Base-by-base conservation (phyloP, 2,797 vertebrate species). In the Cirrhinus molitorella region DNA sequence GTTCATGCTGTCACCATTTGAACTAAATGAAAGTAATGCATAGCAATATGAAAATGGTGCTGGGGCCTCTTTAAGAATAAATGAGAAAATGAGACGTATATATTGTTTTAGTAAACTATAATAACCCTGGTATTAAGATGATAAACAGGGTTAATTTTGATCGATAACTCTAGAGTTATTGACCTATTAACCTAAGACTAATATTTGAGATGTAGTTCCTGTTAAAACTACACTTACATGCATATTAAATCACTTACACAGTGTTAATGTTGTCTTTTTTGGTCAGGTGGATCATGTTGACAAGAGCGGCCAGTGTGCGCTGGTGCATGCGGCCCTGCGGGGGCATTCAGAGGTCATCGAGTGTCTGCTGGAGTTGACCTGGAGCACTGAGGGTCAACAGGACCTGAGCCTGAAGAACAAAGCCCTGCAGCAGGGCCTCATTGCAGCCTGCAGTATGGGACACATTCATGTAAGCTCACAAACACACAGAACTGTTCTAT, bases 381-480 rank as follows among this genome's bases (percentile, higher is more conserved):
- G 98, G 98, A 91, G 88, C 1, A 21, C 79, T 4, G 93, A 94
- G 17, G 92, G 91, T 72, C 93, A 88, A 74, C 96, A 95, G 81
- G 94, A 95, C 75, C 76, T 90, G 0, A 88, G 93, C 85, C 92
- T 94, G 88, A 98, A 97, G 94, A 94, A 91, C 91, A 97, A 97
- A 83, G 96, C 95, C 2, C 93, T 99, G 85, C 98, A 99, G 85
- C 98, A 99, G 90, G 96, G 96, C 1, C 90, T 99, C 85, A 98
- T 97, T 0, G 98, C 96, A 0, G 96, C 98, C 6, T 95, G 96
- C 90, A 99, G 98, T 91, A 99, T 99, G 98, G 98, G 98, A 80
- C 98, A 99, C 70, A 85, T 88, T 37, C 87, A 87, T 70, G 88
- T 88, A 47, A 85, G 84, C 55, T 13, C 45, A 61, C 59, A 80